phyloP scores from a whole-genome alignment of 2,888 invertebrate genomes.

The Syritta pipiens region DNA sequence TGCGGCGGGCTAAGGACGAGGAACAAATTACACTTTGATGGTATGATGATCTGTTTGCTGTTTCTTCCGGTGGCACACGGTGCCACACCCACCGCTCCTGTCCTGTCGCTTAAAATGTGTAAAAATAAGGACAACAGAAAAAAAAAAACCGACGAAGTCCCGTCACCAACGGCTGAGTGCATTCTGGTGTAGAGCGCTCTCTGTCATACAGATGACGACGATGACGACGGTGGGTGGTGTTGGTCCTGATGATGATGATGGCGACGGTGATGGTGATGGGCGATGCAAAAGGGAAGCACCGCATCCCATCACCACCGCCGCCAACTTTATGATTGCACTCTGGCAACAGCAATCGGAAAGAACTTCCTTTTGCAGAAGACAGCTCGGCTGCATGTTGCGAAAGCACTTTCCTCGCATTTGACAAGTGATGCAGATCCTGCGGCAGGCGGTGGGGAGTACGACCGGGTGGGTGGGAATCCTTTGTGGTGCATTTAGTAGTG shows the following conservation, averaged over 20 bases:
- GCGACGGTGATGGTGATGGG: slow-evolving; percentile 8
- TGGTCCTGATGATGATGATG: slow-evolving; percentile 17
- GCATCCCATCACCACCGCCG: slow-evolving; percentile 2
- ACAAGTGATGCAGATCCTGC: slow-evolving; percentile 29
- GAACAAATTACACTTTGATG: slow-evolving; percentile 63
- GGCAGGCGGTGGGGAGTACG: background rate
- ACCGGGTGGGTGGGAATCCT: slow-evolving; percentile 10
- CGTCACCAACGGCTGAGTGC: slow-evolving; percentile 66
- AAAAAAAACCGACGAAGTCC: slow-evolving; percentile 21
- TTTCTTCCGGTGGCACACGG: slow-evolving; percentile 53
- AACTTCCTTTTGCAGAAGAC: slow-evolving; percentile 54
- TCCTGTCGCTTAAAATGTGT: slow-evolving; percentile 13
- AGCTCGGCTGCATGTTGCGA: slow-evolving; percentile 44
- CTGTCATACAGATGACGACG: slow-evolving; percentile 71
- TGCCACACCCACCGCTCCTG: slow-evolving; percentile 16
- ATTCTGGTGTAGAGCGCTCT: slow-evolving; percentile 60
- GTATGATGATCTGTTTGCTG: slow-evolving; percentile 63
- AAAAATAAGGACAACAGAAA: slow-evolving; percentile 41
- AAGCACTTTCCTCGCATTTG: slow-evolving; percentile 55
- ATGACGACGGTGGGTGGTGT: slow-evolving; percentile 34
- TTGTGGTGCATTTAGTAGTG: slow-evolving; percentile 65
- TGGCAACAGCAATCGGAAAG: slow-evolving; percentile 54
- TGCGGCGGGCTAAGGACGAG: slow-evolving; percentile 33
- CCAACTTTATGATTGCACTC: slow-evolving; percentile 59
- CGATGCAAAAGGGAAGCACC: slow-evolving; percentile 46